Conservation (phyloP, 37 sponge, comb jelly and placozoan species). For the Diacarnus erythraeanus region DNA sequence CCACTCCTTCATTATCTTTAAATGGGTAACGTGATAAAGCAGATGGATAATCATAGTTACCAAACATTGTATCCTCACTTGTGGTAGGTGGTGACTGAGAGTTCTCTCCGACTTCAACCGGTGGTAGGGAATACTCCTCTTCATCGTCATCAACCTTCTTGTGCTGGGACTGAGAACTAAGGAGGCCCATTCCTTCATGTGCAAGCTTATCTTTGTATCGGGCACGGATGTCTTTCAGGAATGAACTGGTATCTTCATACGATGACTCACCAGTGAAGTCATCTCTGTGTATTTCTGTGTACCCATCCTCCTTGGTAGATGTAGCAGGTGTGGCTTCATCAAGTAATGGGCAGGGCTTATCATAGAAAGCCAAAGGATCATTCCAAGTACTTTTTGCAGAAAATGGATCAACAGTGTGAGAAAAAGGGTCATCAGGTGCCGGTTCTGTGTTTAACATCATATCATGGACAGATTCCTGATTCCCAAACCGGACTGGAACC, state of each 20-base stretch:
- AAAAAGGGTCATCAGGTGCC: background rate
- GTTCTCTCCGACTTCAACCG: background rate
- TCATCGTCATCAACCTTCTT: background rate
- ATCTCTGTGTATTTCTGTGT: background rate
- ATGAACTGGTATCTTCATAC: slow-evolving; percentile 31
- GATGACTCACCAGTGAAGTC: slow-evolving; percentile 51
- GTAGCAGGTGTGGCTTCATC: background rate
- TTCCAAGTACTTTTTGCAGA: slow-evolving; percentile 16
- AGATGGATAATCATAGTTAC: slow-evolving; percentile 27
- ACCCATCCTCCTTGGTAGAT: background rate
- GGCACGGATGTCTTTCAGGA: background rate
- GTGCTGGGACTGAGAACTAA: background rate
- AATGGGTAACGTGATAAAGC: slow-evolving; percentile 20
- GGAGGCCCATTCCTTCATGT: background rate
- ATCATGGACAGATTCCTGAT: background rate
- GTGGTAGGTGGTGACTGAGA: no score
- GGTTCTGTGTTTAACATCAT: background rate
- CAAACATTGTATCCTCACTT: background rate
- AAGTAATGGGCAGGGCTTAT: slow-evolving; percentile 2
- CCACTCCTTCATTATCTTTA: background rate
- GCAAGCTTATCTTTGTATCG: background rate
- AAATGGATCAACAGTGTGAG: slow-evolving; percentile 20
- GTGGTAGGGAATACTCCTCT: background rate
- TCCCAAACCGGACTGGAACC: slow-evolving; percentile 26
- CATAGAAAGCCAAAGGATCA: slow-evolving; percentile 44